Conservation (phyloP, 1,140 invertebrate species). For the Antheraea mylitta region DNA sequence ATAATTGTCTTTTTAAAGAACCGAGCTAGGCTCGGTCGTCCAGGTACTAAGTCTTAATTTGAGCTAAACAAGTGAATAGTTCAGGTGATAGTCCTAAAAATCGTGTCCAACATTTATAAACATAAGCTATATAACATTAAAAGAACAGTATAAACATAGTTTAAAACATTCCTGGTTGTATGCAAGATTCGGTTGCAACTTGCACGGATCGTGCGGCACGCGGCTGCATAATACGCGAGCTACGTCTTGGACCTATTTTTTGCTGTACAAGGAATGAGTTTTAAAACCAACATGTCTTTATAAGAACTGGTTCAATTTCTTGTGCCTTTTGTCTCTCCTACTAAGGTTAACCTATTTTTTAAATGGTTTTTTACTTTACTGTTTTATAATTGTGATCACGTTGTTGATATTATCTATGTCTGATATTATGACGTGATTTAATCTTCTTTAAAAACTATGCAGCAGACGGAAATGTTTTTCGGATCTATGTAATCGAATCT, state of each 20-base stretch:
- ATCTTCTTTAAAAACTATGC: too few relatives aligned
- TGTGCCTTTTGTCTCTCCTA: not conserved
- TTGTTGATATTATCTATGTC: too few relatives aligned
- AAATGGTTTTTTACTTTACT: too few relatives aligned
- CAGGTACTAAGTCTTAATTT: too few relatives aligned
- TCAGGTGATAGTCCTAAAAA: not conserved
- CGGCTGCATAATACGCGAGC: conserved; percentile 63
- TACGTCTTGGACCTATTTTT: conserved; percentile 66
- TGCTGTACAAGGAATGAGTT: conserved; percentile 60
- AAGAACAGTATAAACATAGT: not conserved
- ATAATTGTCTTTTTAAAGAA: too few relatives aligned
- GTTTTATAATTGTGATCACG: too few relatives aligned
- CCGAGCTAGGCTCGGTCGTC: too few relatives aligned
- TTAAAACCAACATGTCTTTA: conserved; percentile 68
- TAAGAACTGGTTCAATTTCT: conserved; percentile 13
- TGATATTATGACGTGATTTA: too few relatives aligned
- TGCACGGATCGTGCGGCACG: conserved; percentile 64
- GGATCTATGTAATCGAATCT: too few relatives aligned
- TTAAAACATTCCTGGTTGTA: not conserved
- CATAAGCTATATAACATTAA: not conserved
- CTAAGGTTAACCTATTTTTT: not conserved
- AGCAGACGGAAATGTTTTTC: too few relatives aligned
- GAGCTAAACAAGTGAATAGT: too few relatives aligned
- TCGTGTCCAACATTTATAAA: not conserved
- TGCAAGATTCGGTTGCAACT: conserved; percentile 21